Evolutionary conservation across 2,797 vertebrate species (phyloP), one percentile per base, ranked within the genome.

Genomic region (Melanotaenia boesemani): DNA sequence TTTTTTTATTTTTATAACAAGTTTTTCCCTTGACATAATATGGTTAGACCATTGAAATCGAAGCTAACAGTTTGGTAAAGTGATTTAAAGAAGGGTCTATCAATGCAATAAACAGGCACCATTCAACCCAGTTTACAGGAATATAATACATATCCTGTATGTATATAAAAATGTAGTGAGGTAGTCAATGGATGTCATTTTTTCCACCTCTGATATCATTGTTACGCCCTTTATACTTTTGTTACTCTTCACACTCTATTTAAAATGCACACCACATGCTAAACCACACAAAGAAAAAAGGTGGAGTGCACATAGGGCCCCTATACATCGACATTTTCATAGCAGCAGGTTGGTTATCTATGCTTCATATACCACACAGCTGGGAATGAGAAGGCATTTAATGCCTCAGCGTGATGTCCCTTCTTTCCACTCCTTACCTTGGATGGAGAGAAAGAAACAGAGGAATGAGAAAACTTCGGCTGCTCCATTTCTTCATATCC

Each of bases 331-430:
- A 59, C 52, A 77, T 89, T 83, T 73, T 76, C 22, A 52, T 58
- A 75, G 76, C 86, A 82, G 69, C 70, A 36, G 74, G 72, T 57
- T 63, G 54, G 74, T 86, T 84, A 86, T 84, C 60, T 75, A 34
- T 85, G 64, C 65, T 76, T 62, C 79, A 72, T 70, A 74, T 71
- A 77, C 81, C 34, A 67, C 89, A 87, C 88, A 86, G 84, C 85
- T 75, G 83, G 86, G 84, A 91, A 88, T 83, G 83, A 87, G 81
- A 86, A 88, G 86, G 79, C 76, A 90, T 88, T 89, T 84, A 90
- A 85, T 81, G 76, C 76, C 84, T 37, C 84, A 81, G 88, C 80
- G 87, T 88, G 83, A 84, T 13, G 68, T 75, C 81, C 78, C 52
- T 83, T 80, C 76, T 74, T 80, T 67, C 58, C 54, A 59, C 48